Conservation (phyloP, 2,888 invertebrate species). For the Altica lythri region DNA sequence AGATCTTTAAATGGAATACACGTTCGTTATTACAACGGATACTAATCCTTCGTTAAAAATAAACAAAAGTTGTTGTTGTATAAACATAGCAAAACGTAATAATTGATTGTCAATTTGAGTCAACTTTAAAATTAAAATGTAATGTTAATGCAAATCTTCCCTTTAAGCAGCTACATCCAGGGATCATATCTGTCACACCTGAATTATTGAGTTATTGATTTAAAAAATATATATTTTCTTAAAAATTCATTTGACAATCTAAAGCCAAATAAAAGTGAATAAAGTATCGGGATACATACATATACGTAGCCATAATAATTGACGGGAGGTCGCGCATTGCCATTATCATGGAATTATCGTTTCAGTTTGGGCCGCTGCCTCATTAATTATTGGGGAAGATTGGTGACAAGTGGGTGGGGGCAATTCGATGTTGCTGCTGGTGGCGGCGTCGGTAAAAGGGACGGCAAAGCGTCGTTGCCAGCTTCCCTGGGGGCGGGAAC, state of each 20-base stretch:
- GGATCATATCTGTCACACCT: background rate
- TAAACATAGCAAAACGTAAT: background rate
- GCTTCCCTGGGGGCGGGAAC: slow-evolving; percentile 43
- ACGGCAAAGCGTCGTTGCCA: slow-evolving; percentile 37
- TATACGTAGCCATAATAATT: slow-evolving; percentile 44
- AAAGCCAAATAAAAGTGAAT: slow-evolving; percentile 8
- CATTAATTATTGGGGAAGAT: slow-evolving; percentile 54
- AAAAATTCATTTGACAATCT: slow-evolving; percentile 1
- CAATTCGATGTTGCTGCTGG: slow-evolving; percentile 25
- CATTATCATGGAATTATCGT: slow-evolving; percentile 62
- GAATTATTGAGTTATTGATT: background rate
- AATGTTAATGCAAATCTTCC: no score
- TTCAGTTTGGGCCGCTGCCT: slow-evolving; percentile 57
- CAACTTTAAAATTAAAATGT: background rate
- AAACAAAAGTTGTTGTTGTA: no score
- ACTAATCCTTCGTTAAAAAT: no score
- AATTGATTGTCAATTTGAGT: background rate
- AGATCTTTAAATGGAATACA: no score
- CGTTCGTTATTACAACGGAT: no score
- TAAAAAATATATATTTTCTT: background rate
- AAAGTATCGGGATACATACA: slow-evolving; percentile 12
- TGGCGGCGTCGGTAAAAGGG: slow-evolving; percentile 23
- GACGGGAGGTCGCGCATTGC: slow-evolving; percentile 57
- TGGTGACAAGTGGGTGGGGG: slow-evolving; percentile 49
- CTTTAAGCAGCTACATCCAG: no score